phyloP scores from a whole-genome alignment of 92 coral and sea anemone species.

The Diadumene lineata region DNA sequence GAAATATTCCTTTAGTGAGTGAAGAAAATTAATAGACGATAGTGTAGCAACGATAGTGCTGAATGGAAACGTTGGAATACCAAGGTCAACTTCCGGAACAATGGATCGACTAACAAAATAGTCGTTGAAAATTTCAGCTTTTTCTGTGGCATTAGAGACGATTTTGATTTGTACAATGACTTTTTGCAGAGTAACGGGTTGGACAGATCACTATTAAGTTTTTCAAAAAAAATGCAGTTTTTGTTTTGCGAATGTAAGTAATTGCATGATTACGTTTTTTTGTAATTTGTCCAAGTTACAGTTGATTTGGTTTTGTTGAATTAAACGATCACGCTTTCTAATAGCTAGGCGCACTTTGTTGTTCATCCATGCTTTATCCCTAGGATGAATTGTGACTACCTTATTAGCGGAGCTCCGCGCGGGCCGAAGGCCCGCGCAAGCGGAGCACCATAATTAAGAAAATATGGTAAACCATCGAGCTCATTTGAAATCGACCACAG shows the following conservation, averaged over 20 bases:
- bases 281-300: slow-evolving; percentile 46
- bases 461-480: too few species aligned
- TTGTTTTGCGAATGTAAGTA: slow-evolving; percentile 34
- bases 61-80: neutral
- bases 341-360: slow-evolving; percentile 36
- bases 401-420: too few species aligned
- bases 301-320: slow-evolving; percentile 16
- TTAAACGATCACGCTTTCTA: slow-evolving; percentile 35
- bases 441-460: too few species aligned
- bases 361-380: slow-evolving; percentile 12
- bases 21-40: neutral
- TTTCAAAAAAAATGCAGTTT: slow-evolving; percentile 33
- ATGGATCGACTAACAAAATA: slow-evolving; percentile 42
- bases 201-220: slow-evolving; percentile 38
- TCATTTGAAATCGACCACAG: too few species aligned
- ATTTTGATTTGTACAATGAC: slow-evolving; percentile 4
- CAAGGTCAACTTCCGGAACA: slow-evolving; percentile 17
- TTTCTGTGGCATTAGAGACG: slow-evolving; percentile 27
- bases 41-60: neutral
- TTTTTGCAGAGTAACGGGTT: slow-evolving; percentile 43
- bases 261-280: slow-evolving; percentile 46
- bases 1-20: neutral
- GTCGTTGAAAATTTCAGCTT: slow-evolving; percentile 47
- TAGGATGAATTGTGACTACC: neutral
- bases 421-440: too few species aligned